These are phyloP conservation scores for Chironomus tepperi DNA, from an alignment of 1,140 invertebrate species.

Conservation along the genomic window DNA sequence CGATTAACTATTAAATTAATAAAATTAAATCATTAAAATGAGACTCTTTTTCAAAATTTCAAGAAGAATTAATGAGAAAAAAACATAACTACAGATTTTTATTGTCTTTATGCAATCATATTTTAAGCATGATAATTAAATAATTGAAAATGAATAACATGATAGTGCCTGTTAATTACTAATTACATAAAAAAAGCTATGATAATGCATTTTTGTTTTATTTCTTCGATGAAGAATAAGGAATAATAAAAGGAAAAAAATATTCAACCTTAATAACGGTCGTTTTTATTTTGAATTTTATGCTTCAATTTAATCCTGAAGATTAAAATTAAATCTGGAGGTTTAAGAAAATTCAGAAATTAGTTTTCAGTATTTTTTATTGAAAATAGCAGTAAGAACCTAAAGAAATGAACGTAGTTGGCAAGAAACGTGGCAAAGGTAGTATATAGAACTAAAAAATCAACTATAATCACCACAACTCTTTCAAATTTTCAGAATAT, in stretches of 20 bases:
- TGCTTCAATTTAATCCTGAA: not conserved
- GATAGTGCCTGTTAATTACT: not conserved
- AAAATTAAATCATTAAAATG: no score
- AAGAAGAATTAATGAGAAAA: not conserved
- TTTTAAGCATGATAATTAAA: not conserved
- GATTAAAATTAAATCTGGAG: not conserved
- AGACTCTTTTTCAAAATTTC: no score
- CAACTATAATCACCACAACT: no score
- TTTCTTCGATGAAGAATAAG: not conserved
- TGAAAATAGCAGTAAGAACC: no score
- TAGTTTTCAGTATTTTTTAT: no score
- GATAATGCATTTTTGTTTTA: conserved; percentile 2
- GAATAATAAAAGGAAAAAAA: not conserved
- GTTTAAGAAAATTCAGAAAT: no score
- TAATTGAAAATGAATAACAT: not conserved
- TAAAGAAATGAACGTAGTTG: no score
- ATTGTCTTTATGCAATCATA: conserved; percentile 8
- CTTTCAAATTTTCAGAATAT: not conserved
- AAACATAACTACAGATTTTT: not conserved
- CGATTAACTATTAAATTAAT: no score
- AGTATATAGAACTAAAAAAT: no score
- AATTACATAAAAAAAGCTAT: not conserved
- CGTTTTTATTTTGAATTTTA: not conserved
- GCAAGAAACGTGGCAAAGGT: no score
- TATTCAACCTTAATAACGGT: not conserved